Evolutionary conservation across 2,113 vertebrate genomes (phyloP).

Genomic region (Bubo blakistoni): DNA sequence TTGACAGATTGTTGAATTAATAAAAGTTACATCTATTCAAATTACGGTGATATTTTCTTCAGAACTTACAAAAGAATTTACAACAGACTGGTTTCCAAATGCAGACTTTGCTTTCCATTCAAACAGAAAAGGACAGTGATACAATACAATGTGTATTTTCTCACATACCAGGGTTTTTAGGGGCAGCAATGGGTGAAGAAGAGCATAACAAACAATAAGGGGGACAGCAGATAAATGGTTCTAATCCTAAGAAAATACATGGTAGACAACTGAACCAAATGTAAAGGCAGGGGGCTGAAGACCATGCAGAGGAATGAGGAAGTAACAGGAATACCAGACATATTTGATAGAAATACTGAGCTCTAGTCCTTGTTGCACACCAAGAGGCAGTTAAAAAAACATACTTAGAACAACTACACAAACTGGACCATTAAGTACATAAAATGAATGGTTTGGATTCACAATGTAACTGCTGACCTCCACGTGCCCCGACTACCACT

Average conservation of each 20-base stretch:
- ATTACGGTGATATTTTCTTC: not conserved
- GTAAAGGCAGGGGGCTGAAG: not conserved
- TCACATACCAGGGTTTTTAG: not conserved
- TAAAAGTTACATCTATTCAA: not conserved
- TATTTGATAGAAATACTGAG: not conserved
- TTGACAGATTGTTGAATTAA: not conserved
- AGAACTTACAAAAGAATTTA: not conserved
- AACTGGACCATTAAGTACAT: not conserved
- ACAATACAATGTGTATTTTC: not conserved
- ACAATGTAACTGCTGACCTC: not conserved
- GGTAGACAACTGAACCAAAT: not conserved
- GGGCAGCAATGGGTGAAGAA: not conserved
- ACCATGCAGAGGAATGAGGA: not conserved
- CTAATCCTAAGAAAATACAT: not conserved
- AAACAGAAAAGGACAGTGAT: not conserved
- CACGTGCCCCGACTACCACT: rapidly evolving
- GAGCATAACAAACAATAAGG: not conserved
- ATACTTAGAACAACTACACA: not conserved
- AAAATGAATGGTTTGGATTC: not conserved
- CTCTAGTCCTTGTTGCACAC: not conserved
- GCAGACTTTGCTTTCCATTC: not conserved
- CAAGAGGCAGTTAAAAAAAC: not conserved
- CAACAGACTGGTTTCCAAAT: not conserved
- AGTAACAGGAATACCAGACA: not conserved
- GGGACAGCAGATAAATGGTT: not conserved